Evolutionary conservation across 2,797 vertebrate genomes (phyloP).

Genomic region (Chaetophractus vellerosus): DNA sequence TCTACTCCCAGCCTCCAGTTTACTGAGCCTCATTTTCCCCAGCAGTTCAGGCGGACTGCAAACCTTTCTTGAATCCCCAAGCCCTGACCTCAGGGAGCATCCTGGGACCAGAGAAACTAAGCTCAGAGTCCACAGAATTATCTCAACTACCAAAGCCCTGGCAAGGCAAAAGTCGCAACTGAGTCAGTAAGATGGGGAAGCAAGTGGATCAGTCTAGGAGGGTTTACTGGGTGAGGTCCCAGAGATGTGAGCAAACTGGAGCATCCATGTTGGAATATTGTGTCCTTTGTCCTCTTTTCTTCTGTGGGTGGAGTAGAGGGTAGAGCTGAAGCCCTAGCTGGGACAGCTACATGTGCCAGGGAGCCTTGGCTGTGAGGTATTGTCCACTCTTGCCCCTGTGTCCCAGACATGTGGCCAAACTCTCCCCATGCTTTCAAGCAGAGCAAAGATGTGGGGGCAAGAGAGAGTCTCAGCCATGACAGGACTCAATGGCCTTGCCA

Average conservation of each 20-base stretch:
- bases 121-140: background rate
- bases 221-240: background rate
- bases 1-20: background rate
- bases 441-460: background rate
- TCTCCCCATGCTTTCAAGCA: background rate
- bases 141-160: background rate
- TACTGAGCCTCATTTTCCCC: background rate
- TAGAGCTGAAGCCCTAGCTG: background rate
- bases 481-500: background rate
- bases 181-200: background rate
- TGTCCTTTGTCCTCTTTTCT: background rate
- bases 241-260: background rate
- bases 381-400: background rate
- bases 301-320: background rate
- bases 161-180: background rate
- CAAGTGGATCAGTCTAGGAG: background rate
- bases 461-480: background rate
- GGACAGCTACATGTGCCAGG: background rate
- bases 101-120: background rate
- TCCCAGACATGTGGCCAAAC: background rate
- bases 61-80: background rate
- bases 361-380: background rate
- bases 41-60: background rate
- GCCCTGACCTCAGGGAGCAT: background rate
- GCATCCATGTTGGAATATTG: background rate